These are phyloP conservation scores for Styela plicata DNA, from an alignment of 23 tunicate genomes.

Conservation along the genomic window DNA sequence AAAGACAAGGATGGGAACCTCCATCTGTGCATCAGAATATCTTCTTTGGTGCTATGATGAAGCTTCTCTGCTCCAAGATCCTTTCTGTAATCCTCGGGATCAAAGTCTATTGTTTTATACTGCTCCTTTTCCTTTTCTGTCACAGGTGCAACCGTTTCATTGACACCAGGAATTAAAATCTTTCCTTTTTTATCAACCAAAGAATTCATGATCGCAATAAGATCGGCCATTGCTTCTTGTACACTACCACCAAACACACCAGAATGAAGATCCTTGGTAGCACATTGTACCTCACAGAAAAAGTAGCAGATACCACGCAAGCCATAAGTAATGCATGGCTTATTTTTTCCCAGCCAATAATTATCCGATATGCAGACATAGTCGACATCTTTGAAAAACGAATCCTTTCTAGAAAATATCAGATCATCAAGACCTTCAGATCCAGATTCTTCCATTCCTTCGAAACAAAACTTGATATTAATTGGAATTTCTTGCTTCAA, in stretches of 20 bases:
- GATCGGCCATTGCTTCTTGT: constrained; percentile 91
- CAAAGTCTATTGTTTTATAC: constrained; percentile 89
- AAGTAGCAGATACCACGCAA: constrained; percentile 95
- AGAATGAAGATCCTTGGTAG: constrained; percentile 91
- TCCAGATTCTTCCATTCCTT: constrained; percentile 99
- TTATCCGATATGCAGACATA: constrained; percentile 98
- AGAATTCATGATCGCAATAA: constrained; percentile 79
- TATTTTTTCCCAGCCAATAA: constrained; percentile 99
- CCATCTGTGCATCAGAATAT: constrained; percentile 96
- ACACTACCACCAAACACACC: constrained; percentile 99
- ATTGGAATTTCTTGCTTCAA: constrained; percentile 73
- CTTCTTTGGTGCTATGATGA: constrained; percentile 53
- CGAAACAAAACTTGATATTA: constrained; percentile 93
- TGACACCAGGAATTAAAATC: constrained; percentile 81
- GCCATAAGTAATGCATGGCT: constrained; percentile 99
- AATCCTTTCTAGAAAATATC: constrained; percentile 77
- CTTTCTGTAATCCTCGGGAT: constrained; percentile 83
- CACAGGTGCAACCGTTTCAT: constrained; percentile 82
- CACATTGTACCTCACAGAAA: constrained; percentile 70
- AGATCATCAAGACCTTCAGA: constrained; percentile 96
- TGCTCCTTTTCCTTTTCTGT: constrained; percentile 70
- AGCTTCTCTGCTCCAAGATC: constrained; percentile 79
- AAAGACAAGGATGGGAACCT: constrained; percentile 88
- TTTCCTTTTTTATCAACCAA: constrained; percentile 87
- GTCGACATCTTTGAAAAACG: constrained; percentile 76